phyloP scores from a whole-genome alignment of 2,113 vertebrate genomes.

The Dermatemys mawii region DNA sequence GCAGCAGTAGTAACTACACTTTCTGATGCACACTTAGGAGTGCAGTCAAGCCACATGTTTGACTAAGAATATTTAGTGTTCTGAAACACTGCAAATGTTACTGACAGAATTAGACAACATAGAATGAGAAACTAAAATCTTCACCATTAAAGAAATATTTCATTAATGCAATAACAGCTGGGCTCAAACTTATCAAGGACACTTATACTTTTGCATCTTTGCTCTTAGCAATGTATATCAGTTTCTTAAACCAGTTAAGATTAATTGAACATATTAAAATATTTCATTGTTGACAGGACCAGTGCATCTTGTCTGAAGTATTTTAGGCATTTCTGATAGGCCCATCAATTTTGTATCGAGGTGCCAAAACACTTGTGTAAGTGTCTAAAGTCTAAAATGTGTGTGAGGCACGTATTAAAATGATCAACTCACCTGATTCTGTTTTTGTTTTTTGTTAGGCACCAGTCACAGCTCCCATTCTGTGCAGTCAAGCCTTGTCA shows the following conservation, averaged over 20 bases:
- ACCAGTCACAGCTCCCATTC: conserved; percentile 97
- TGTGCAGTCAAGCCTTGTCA: conserved; percentile 91
- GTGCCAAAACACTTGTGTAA: background rate
- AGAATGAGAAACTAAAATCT: background rate
- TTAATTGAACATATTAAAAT: background rate
- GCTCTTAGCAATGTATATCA: background rate
- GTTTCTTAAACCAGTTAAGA: background rate
- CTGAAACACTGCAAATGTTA: background rate
- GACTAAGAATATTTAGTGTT: background rate
- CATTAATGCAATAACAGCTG: background rate
- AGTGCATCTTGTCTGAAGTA: background rate
- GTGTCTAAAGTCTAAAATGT: background rate
- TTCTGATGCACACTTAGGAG: background rate
- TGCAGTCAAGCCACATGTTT: background rate
- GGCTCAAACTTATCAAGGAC: background rate
- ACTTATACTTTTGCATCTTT: background rate
- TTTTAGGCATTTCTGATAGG: background rate
- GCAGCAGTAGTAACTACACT: background rate
- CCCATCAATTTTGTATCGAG: background rate
- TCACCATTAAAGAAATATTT: background rate
- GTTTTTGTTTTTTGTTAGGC: conserved; percentile 77
- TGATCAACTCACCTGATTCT: conserved; percentile 18
- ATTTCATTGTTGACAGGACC: background rate
- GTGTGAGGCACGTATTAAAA: background rate
- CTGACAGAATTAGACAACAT: background rate